phyloP scores from a whole-genome alignment of 2,797 vertebrate genomes.

The Sebastes hopkinsi region DNA sequence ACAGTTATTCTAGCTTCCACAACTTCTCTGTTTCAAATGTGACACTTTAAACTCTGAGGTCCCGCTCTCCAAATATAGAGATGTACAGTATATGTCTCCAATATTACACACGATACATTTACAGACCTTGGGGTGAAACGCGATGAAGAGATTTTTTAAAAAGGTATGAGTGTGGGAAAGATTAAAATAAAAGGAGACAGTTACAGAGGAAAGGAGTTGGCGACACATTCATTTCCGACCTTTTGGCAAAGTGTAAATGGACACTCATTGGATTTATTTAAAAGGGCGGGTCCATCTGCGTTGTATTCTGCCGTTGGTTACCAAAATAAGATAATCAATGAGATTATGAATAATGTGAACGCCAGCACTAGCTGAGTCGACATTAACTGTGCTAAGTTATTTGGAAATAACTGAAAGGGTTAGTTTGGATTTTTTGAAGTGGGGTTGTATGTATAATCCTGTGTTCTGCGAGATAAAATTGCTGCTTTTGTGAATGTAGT shows the following conservation, averaged over 20 bases:
- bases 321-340: no score
- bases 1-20: constrained; percentile 34
- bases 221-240: constrained; percentile 62
- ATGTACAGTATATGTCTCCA: constrained; percentile 8
- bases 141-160: constrained; percentile 62
- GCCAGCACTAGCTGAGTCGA: no score
- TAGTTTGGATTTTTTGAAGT: no score
- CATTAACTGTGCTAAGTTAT: no score
- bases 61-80: constrained; percentile 47
- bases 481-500: no score
- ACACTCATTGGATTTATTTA: constrained; percentile 40
- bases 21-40: constrained; percentile 68
- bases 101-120: constrained; percentile 36
- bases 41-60: constrained; percentile 55
- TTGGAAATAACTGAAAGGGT: no score
- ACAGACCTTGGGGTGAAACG: constrained; percentile 69
- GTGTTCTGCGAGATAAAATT: no score
- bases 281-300: background rate
- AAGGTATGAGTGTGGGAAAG: constrained; percentile 68
- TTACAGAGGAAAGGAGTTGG: constrained; percentile 51
- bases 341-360: no score
- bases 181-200: constrained; percentile 41
- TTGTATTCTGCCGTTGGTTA: no score
- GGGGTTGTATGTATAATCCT: no score
- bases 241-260: constrained; percentile 58